Base-by-base conservation (phyloP, 2,797 vertebrate species). In the Taeniopygia guttata region DNA sequence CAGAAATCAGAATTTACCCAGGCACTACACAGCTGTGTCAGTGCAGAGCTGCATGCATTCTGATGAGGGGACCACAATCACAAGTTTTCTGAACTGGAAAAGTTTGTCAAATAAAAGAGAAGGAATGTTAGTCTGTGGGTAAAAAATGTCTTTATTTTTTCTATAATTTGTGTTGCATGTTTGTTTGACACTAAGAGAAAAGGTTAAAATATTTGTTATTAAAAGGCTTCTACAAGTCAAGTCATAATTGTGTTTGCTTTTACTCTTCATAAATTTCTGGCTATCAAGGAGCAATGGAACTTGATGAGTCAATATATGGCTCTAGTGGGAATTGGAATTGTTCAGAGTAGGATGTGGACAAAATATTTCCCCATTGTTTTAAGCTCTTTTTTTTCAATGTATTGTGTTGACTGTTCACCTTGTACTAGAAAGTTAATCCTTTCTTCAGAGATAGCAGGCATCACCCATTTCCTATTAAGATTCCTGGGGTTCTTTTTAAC, bases 311-410 rank as follows among this genome's bases (percentile, higher is more conserved):
- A 88, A 67, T n/a, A 32, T 38, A 60, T 27, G 10, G 7, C 51
- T 83, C 83, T 54, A 13, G 51, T 63, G 93, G 93, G 97, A 97
- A 90, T 3, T 73, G 32, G 85, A 77, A 72, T 46, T 43, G 62
- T 90, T 96, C 89, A 62, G 90, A 94, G 67, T 91, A 78, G 84
- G 84, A 93, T 54, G 70, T 93, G 94, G 84, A 79, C 60, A 87
- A 93, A 87, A 64, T 30, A 78, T 58, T 91, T 84, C 40, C 66
- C 82, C 64, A 93, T 91, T 96, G 93, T 93, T 89, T 91, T 62
- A 74, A 59, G 22, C 1, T 18, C 17, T 81, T 63, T 92, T 85
- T 84, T 74, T 80, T 87, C 11, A 8, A 30, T 0, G 0, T 76
- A 40, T 25, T 16, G 1, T 64, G 36, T 82, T 93, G 68, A 85